A percentile compares a stretch with the other conserved stretches of the same genome.
Evolutionary conservation across 2,113 vertebrate species (phyloP).

Genomic region (Campylomormyrus tamandua): DNA sequence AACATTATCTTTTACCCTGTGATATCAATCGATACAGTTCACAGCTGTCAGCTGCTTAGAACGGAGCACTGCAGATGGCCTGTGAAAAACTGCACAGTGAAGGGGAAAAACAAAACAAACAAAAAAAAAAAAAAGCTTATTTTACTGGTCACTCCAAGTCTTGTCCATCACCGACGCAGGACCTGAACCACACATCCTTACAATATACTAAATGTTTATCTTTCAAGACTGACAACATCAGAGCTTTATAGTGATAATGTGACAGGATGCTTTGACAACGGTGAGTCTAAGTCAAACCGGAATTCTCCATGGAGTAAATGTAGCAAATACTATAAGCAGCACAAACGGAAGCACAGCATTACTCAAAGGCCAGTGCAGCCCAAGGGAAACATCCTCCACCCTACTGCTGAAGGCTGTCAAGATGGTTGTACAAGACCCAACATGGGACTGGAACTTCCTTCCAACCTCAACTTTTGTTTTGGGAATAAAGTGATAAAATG

Average conservation of each 20-base stretch:
- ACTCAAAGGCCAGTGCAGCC: not conserved
- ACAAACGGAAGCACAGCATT: not conserved
- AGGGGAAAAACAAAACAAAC: too few relatives aligned
- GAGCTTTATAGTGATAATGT: not conserved
- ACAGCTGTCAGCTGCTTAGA: not conserved
- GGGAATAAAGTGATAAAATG: not conserved
- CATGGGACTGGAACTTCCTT: not conserved
- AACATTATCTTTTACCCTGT: not conserved
- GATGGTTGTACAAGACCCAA: not conserved
- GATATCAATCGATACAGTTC: not conserved
- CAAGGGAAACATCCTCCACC: not conserved
- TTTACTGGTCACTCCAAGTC: not conserved
- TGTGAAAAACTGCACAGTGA: not conserved
- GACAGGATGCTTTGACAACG: not conserved
- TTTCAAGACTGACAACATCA: not conserved
- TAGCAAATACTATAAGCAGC: not conserved
- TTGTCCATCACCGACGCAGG: not conserved
- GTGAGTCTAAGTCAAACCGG: not conserved
- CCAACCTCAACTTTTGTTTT: not conserved
- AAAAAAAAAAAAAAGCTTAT: not conserved
- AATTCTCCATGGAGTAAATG: not conserved
- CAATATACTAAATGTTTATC: not conserved
- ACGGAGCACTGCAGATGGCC: not conserved
- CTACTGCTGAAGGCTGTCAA: not conserved
- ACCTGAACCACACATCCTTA: not conserved